These are phyloP conservation scores for Echeneis naucrates DNA, from an alignment of 2,797 vertebrate genomes.

Conservation along the genomic window DNA sequence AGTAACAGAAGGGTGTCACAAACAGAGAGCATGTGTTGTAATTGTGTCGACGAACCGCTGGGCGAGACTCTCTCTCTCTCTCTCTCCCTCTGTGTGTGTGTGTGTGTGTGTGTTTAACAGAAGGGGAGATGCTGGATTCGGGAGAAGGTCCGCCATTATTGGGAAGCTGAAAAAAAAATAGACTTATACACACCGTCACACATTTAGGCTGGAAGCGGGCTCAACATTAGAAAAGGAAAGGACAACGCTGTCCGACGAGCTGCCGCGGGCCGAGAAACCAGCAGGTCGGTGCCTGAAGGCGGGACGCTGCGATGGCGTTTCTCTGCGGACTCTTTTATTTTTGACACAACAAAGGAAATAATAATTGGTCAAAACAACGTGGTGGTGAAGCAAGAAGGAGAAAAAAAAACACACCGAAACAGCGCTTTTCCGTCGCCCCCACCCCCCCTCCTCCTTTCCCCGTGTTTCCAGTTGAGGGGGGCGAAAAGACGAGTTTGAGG, in stretches of 20 bases:
- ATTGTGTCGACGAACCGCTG: conserved; percentile 83
- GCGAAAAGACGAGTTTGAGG: conserved; percentile 69
- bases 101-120: no score
- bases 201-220: conserved; percentile 63
- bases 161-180: conserved; percentile 81
- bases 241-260: conserved; percentile 31
- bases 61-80: conserved; percentile 75
- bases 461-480: conserved; percentile 61
- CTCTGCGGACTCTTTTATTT: conserved; percentile 75
- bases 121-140: conserved; percentile 83
- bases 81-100: no score
- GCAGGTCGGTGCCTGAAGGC: conserved; percentile 17
- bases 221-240: conserved; percentile 54
- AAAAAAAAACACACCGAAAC: conserved; percentile 80
- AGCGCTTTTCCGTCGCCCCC: conserved; percentile 62
- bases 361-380: conserved; percentile 87
- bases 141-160: conserved; percentile 89
- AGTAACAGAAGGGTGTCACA: no score
- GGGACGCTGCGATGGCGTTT: conserved; percentile 30
- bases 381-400: conserved; percentile 83
- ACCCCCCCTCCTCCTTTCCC: conserved; percentile 14
- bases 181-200: conserved; percentile 76
- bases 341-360: conserved; percentile 88
- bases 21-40: conserved; percentile 69
- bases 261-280: background rate